Evolutionary conservation across 2,113 vertebrate species (phyloP).

Genomic region (Notothenia rossii): DNA sequence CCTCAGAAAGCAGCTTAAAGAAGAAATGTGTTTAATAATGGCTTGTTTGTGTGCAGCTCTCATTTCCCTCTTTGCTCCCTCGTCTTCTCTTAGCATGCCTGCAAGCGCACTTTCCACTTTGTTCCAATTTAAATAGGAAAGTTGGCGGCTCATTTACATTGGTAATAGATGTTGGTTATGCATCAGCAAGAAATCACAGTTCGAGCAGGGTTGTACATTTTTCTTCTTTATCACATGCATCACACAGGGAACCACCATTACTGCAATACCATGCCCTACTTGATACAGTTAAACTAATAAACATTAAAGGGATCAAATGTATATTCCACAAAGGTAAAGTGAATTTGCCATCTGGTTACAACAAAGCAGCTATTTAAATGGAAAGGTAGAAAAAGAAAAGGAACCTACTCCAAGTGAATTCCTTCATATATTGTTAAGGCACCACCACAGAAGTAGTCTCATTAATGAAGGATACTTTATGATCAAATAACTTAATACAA

Average conservation of each 20-base stretch:
- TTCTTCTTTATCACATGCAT: slow-evolving; percentile 4
- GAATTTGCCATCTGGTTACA: background rate
- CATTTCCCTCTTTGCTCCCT: slow-evolving; percentile 63
- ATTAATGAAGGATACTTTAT: background rate
- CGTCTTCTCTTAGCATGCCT: slow-evolving; percentile 70
- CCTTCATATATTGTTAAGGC: background rate
- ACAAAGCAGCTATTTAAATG: background rate
- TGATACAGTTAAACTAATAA: background rate
- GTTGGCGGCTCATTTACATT: slow-evolving; percentile 73
- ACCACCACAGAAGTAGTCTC: background rate
- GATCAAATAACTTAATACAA: background rate
- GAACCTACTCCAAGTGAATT: too few species aligned
- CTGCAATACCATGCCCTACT: background rate
- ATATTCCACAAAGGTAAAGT: too few species aligned
- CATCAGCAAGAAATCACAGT: slow-evolving; percentile 51
- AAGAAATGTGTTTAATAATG: slow-evolving; percentile 74
- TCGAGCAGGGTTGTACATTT: slow-evolving; percentile 28
- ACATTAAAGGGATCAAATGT: background rate
- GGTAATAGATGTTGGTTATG: slow-evolving; percentile 71
- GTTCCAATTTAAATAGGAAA: slow-evolving; percentile 72
- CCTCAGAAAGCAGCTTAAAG: slow-evolving; percentile 74
- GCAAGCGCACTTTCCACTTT: slow-evolving; percentile 63
- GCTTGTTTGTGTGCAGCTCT: slow-evolving; percentile 71
- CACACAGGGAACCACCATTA: background rate
- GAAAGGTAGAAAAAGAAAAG: background rate